These are phyloP conservation scores for Danio kyathit DNA, from an alignment of 2,797 vertebrate genomes.

Conservation along the genomic window DNA sequence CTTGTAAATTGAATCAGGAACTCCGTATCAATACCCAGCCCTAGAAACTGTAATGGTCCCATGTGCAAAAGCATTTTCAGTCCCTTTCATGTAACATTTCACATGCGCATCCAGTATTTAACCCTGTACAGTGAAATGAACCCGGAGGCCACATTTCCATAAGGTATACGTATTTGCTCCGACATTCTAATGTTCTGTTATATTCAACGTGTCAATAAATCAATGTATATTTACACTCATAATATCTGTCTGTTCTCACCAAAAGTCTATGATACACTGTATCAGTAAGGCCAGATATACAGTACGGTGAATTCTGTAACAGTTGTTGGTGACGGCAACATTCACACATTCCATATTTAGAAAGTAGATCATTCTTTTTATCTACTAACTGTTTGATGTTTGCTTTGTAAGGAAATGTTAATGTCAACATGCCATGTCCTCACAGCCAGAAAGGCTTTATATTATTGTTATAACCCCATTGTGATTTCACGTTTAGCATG, in stretches of 20 bases:
- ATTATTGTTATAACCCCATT: neutral
- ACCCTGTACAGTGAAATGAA: slow-evolving; percentile 39
- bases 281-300: neutral
- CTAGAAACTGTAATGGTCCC: neutral
- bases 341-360: neutral
- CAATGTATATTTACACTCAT: neutral
- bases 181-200: neutral
- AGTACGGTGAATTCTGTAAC: neutral
- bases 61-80: slow-evolving; percentile 14
- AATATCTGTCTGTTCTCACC: neutral
- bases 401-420: neutral
- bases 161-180: neutral
- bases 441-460: neutral
- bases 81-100: slow-evolving; percentile 40
- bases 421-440: neutral
- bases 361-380: slow-evolving; percentile 2
- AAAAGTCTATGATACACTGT: neutral
- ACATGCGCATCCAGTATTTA: slow-evolving; percentile 50
- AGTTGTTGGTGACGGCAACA: neutral
- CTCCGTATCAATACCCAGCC: neutral
- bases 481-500: neutral
- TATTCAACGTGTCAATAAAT: neutral
- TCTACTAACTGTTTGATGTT: neutral
- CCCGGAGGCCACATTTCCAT: neutral
- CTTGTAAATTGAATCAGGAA: neutral